These are phyloP conservation scores for Macrobrachium nipponense DNA, from an alignment of 1,140 invertebrate genomes.

Conservation along the genomic window DNA sequence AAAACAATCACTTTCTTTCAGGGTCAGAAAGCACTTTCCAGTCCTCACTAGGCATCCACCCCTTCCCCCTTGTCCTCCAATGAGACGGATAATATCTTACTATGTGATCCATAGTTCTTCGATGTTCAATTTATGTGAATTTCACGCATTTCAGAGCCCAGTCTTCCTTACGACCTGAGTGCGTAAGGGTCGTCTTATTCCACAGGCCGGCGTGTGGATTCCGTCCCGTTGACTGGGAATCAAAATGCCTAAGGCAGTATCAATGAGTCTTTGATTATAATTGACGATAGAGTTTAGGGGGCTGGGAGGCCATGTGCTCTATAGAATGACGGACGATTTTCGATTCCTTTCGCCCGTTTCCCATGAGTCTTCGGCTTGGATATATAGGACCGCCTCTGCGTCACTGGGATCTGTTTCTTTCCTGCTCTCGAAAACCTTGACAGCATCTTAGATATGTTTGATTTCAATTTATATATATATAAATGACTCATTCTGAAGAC, in stretches of 20 bases:
- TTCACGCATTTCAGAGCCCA: neutral
- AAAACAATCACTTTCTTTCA: too few species aligned
- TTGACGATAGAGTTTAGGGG: constrained; percentile 23
- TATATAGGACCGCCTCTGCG: too few species aligned
- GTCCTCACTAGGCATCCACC: neutral
- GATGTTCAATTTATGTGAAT: constrained; percentile 22
- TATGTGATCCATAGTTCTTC: constrained; percentile 22
- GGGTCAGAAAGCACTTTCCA: too few species aligned
- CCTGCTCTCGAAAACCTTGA: too few species aligned
- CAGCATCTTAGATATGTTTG: too few species aligned
- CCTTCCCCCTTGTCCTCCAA: neutral
- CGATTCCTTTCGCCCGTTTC: constrained; percentile 20
- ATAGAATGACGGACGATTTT: neutral
- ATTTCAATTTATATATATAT: too few species aligned
- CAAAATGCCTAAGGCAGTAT: constrained; percentile 33
- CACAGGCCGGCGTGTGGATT: constrained; percentile 59
- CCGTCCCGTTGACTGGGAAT: constrained; percentile 15
- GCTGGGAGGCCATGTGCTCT: constrained; percentile 10
- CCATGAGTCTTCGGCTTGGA: constrained; percentile 4
- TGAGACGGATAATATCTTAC: constrained; percentile 13
- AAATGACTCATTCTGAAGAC: too few species aligned
- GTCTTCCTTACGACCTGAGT: constrained; percentile 12
- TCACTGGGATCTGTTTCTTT: too few species aligned
- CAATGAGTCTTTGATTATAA: constrained; percentile 52
- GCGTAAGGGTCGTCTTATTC: constrained; percentile 8